These are phyloP conservation scores for Cyclophora albipunctata DNA, from an alignment of 2,888 invertebrate species.

Conservation along the genomic window DNA sequence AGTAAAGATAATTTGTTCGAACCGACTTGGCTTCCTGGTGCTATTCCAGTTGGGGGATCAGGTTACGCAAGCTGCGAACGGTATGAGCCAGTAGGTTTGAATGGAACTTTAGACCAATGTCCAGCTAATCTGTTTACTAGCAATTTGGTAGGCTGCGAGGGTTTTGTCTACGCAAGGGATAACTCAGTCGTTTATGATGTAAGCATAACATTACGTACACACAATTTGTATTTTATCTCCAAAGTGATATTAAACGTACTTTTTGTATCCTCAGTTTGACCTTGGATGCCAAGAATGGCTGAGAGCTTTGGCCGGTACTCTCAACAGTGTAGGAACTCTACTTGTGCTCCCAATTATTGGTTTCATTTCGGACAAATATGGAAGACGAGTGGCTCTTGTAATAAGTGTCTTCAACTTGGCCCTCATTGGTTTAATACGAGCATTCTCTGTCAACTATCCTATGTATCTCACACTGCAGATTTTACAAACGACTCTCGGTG, in stretches of 20 bases:
- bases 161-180: constrained; percentile 44
- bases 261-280: constrained; percentile 68
- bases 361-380: constrained; percentile 79
- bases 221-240: too few relatives aligned
- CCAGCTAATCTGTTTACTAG: constrained; percentile 38
- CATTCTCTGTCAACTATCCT: constrained; percentile 72
- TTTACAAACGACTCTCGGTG: constrained; percentile 68
- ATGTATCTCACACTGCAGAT: constrained; percentile 72
- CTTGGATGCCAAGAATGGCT: constrained; percentile 82
- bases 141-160: constrained; percentile 31
- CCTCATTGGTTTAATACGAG: constrained; percentile 65
- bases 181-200: constrained; percentile 61
- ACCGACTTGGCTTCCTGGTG: constrained; percentile 59
- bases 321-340: constrained; percentile 81
- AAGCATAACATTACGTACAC: constrained; percentile 16
- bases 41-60: constrained; percentile 44
- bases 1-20: constrained; percentile 36
- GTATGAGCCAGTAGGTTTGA: constrained; percentile 31
- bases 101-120: constrained; percentile 37
- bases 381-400: constrained; percentile 67
- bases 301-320: constrained; percentile 81
- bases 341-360: constrained; percentile 81
- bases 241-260: not conserved
- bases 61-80: constrained; percentile 63
- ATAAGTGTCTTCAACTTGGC: constrained; percentile 59